Percentiles rank a stretch among this genome's conserved stretches.
Conservation (phyloP, 2,113 vertebrate species). For the Sylvilagus bachmani region DNA sequence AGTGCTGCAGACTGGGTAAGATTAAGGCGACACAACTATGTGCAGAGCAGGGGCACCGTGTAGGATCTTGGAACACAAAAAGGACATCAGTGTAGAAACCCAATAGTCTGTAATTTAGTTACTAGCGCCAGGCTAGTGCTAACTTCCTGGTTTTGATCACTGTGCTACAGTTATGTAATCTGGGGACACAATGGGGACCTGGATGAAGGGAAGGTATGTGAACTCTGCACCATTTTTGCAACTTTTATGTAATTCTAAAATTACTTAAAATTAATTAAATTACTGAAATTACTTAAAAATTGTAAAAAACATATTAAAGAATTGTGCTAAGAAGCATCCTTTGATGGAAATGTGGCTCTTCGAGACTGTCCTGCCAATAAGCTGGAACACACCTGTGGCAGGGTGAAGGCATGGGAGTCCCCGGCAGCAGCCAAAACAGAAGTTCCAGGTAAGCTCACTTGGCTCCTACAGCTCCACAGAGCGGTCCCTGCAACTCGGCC, state of each 20-base stretch:
- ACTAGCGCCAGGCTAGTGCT: neutral
- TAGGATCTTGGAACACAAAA: neutral
- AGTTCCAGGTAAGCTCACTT: neutral
- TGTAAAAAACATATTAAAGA: neutral
- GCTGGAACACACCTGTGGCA: neutral
- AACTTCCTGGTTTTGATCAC: neutral
- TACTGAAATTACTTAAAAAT: constrained; percentile 44
- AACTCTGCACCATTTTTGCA: neutral
- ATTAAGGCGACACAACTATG: neutral
- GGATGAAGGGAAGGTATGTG: neutral
- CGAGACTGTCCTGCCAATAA: neutral
- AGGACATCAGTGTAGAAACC: neutral
- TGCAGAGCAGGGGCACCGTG: neutral
- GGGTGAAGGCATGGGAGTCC: neutral
- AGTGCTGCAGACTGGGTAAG: accelerated
- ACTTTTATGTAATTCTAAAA: constrained; percentile 8
- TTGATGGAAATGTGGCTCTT: neutral
- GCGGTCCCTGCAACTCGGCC: neutral
- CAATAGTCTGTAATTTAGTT: neutral
- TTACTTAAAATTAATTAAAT: constrained; percentile 47
- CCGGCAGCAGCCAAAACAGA: neutral
- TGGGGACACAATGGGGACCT: neutral
- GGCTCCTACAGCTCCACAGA: neutral
- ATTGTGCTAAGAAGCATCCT: neutral
- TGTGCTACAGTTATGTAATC: neutral